Evolutionary conservation across 2,113 vertebrate genomes (phyloP).

Genomic region (Sitta europaea): DNA sequence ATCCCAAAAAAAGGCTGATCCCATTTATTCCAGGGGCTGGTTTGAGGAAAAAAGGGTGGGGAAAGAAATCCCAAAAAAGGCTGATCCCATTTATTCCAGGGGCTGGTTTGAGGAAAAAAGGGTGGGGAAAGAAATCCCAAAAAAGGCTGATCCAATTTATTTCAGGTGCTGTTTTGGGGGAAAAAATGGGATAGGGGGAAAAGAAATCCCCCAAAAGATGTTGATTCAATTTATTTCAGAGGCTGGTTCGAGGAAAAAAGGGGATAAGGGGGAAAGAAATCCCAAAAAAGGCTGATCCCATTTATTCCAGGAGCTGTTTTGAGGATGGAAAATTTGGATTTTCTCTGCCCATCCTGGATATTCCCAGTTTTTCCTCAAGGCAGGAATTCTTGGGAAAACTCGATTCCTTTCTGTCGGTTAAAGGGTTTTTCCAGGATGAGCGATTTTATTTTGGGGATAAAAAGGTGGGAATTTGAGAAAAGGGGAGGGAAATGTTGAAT

Average conservation of each 20-base stretch:
- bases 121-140: too few relatives aligned
- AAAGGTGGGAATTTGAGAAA: background rate
- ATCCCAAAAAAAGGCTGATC: too few relatives aligned
- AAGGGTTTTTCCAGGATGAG: background rate
- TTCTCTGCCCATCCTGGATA: background rate
- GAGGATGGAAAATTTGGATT: too few relatives aligned
- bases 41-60: too few relatives aligned
- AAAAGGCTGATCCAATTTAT: too few relatives aligned
- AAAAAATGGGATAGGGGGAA: too few relatives aligned
- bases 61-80: too few relatives aligned
- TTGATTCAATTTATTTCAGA: background rate
- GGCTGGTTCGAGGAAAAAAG: background rate
- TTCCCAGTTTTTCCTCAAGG: fast-evolving
- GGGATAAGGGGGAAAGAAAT: fast-evolving
- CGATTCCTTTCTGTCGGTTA: background rate
- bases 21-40: too few relatives aligned
- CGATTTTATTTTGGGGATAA: background rate
- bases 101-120: too few relatives aligned
- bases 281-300: background rate
- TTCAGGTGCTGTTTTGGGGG: too few relatives aligned
- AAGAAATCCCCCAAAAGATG: too few relatives aligned
- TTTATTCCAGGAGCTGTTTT: background rate
- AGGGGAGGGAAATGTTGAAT: background rate
- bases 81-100: too few relatives aligned
- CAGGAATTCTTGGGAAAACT: fast-evolving